These are phyloP conservation scores for Lycophotia porphyrea DNA, from an alignment of 2,888 invertebrate genomes.

Conservation along the genomic window DNA sequence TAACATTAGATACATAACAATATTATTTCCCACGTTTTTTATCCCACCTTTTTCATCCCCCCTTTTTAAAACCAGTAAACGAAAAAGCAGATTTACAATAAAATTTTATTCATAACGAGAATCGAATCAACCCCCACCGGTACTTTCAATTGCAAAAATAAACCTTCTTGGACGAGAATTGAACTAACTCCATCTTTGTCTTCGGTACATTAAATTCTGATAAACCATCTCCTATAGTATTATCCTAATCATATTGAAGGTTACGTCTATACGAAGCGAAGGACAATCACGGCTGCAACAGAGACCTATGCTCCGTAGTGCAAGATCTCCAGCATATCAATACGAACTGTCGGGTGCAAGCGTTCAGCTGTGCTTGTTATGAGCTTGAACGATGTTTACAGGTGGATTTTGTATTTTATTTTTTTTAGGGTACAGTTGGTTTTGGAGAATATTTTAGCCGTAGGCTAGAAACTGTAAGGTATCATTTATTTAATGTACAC, in stretches of 20 bases:
- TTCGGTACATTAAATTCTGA: background rate
- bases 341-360: constrained; percentile 84
- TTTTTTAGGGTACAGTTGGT: background rate
- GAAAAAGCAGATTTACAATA: background rate
- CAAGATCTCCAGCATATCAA: constrained; percentile 83
- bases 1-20: background rate
- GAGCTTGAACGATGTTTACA: constrained; percentile 84
- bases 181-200: background rate
- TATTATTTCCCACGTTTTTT: background rate
- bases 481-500: background rate
- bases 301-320: constrained; percentile 78
- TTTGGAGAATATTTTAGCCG: background rate
- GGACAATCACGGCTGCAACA: constrained; percentile 71
- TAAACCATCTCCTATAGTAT: constrained; percentile 7
- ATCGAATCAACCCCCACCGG: background rate
- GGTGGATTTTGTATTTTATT: constrained; percentile 70
- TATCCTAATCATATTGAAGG: constrained; percentile 73
- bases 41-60: too few relatives aligned
- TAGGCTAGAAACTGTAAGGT: background rate
- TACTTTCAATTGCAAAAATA: background rate
- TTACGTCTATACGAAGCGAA: constrained; percentile 81
- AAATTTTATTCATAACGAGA: background rate
- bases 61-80: background rate
- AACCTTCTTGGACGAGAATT: background rate
- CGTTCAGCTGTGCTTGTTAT: constrained; percentile 77